phyloP scores from a whole-genome alignment of 2,888 invertebrate genomes.

The Drosophila mimica region DNA sequence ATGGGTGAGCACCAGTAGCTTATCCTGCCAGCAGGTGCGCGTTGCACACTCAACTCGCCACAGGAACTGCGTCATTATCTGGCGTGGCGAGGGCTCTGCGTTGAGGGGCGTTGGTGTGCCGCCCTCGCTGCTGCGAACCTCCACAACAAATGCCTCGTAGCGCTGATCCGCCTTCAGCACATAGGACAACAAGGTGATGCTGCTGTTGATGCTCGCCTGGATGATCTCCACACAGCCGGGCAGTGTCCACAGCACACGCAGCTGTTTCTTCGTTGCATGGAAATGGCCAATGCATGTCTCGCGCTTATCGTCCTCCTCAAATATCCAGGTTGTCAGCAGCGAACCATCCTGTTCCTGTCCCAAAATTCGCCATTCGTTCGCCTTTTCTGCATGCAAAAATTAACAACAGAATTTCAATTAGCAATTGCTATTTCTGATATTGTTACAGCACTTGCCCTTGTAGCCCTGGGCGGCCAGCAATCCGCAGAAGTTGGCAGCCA shows the following conservation, averaged over 20 bases:
- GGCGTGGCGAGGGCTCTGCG: constrained; percentile 88
- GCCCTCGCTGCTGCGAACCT: constrained; percentile 82
- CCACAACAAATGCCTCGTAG: constrained; percentile 89
- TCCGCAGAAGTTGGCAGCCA: constrained; percentile 85
- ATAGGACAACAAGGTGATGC: constrained; percentile 89
- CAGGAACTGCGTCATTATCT: constrained; percentile 91
- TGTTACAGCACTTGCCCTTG: constrained; percentile 68
- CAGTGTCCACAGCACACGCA: constrained; percentile 88
- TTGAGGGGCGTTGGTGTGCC: constrained; percentile 53
- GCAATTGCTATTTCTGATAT: not conserved
- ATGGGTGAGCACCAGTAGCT: constrained; percentile 91
- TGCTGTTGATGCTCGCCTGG: constrained; percentile 92
- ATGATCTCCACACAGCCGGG: constrained; percentile 88
- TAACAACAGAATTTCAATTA: not conserved
- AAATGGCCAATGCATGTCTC: constrained; percentile 87
- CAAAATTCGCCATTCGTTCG: constrained; percentile 91
- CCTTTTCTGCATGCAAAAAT: constrained; percentile 83
- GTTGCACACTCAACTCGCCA: constrained; percentile 82
- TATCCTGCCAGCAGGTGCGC: constrained; percentile 86
- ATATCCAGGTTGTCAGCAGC: constrained; percentile 89
- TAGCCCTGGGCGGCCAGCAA: constrained; percentile 82
- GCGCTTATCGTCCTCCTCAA: constrained; percentile 63
- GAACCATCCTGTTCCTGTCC: constrained; percentile 93
- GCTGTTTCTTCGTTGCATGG: constrained; percentile 87
- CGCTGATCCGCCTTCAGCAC: constrained; percentile 87